A percentile compares a stretch with the other conserved stretches of the same genome.
Conservation (phyloP, 30 jellyfish, hydroid and myxozoan genomes). For the Morbakka virulenta region DNA sequence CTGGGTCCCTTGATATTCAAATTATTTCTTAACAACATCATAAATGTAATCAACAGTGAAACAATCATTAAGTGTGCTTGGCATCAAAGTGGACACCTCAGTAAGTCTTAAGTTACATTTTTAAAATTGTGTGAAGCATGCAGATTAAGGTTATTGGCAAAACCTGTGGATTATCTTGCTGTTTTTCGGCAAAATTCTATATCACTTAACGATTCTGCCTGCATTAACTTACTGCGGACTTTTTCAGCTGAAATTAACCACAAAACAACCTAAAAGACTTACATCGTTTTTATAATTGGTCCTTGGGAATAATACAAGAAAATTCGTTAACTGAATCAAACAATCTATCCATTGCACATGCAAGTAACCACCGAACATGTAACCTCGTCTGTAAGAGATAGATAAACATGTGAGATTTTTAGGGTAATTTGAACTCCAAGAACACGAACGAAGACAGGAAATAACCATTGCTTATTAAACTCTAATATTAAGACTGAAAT, state of each 20-base stretch:
- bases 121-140: too few relatives aligned
- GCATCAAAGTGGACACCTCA: too few relatives aligned
- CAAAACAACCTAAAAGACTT: not conserved
- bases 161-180: not conserved
- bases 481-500: too few relatives aligned
- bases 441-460: too few relatives aligned
- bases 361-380: not conserved
- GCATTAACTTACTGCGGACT: not conserved
- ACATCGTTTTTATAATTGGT: not conserved
- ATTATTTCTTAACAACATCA: too few relatives aligned
- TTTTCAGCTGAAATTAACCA: not conserved
- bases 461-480: too few relatives aligned
- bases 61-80: too few relatives aligned
- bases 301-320: not conserved
- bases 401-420: too few relatives aligned
- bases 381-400: not conserved
- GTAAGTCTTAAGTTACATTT: too few relatives aligned
- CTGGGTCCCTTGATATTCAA: too few relatives aligned
- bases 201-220: not conserved
- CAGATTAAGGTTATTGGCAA: not conserved
- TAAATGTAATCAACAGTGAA: too few relatives aligned
- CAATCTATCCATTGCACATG: not conserved
- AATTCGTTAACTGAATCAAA: not conserved
- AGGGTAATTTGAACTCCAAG: too few relatives aligned
- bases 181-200: not conserved